Base-by-base conservation (phyloP, 2,888 invertebrate species). In the Strigamia crassipes region DNA sequence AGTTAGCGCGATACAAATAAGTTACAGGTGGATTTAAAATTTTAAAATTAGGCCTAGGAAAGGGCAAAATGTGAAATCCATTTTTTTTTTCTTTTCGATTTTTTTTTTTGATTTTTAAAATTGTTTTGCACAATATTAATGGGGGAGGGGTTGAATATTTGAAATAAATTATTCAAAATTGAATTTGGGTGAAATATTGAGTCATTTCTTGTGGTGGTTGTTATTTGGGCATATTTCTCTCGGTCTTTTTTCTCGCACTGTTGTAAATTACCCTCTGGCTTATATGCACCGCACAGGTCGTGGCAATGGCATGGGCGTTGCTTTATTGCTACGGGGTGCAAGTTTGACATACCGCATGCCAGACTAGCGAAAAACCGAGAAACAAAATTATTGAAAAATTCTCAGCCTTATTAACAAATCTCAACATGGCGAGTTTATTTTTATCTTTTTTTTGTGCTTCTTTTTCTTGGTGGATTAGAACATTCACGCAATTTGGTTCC, bases 161-260 rank as follows among this genome's bases (percentile, higher is more conserved):
- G 79, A 79, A 79, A 79, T 79, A 79, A 79, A 79, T 79, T 79
- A 79, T 79, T 79, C 79, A 79, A 79, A 79, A 79, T 79, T 79
- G 79, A 46, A 79, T 79, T 79, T 79, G 34, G 38, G 78, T 78
- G 78, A 78, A 78, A 78, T 78, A 78, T 78, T 41, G 78, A 41
- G 34, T 78, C 79, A 15, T 79, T 46, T 13, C 46, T 79, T 46
- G 78, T 34, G 34, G 34, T 78, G 78, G 34, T 41, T 78, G 41
- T 78, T 41, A 78, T 23, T 73, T 78, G 78, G 18, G 78, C 41
- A 78, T 78, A 78, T 79, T 21, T 38, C 23, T 79, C 79, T 23
- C 38, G 78, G 31, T 18, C 23, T 78, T 78, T 31, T 41, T 78
- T 78, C 78, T 41, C 78, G 6, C 78, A 78, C 23, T 31, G 78